A percentile compares a stretch with the other conserved stretches of the same genome.
These are phyloP conservation scores for Brachylomia viminalis DNA, from an alignment of 2,888 invertebrate genomes.

Conservation along the genomic window DNA sequence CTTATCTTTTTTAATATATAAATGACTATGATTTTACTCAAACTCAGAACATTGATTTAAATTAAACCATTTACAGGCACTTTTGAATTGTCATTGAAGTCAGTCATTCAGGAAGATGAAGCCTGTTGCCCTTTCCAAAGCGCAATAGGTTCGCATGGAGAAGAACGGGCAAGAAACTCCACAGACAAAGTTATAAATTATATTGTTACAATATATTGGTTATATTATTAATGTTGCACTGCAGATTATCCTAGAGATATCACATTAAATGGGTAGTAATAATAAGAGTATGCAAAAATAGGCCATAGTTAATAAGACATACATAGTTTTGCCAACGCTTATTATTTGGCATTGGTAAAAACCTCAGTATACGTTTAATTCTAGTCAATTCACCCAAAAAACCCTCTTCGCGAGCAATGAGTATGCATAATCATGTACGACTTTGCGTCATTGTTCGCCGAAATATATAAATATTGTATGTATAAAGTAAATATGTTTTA, in stretches of 20 bases:
- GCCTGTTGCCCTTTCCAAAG: background rate
- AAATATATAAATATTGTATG: conserved; percentile 41
- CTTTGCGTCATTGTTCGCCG: conserved; percentile 40
- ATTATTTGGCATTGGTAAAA: background rate
- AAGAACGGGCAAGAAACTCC: background rate
- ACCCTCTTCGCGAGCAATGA: conserved; percentile 39
- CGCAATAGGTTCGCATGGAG: no score
- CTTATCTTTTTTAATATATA: conserved; percentile 27
- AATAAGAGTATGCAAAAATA: no score
- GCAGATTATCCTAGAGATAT: conserved; percentile 4
- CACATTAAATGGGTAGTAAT: background rate
- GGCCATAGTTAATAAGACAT: no score
- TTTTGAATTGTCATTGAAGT: background rate
- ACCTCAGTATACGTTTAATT: background rate
- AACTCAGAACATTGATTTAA: background rate
- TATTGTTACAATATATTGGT: background rate
- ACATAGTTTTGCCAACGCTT: background rate
- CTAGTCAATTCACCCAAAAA: background rate
- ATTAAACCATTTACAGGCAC: background rate
- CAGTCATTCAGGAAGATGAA: background rate
- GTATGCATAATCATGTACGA: conserved; percentile 13
- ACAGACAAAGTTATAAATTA: background rate
- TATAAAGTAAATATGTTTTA: conserved; percentile 47
- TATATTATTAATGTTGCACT: background rate
- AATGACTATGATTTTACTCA: conserved; percentile 5